Conservation (phyloP, 2,113 vertebrate genomes). For the Symphodus melops region DNA sequence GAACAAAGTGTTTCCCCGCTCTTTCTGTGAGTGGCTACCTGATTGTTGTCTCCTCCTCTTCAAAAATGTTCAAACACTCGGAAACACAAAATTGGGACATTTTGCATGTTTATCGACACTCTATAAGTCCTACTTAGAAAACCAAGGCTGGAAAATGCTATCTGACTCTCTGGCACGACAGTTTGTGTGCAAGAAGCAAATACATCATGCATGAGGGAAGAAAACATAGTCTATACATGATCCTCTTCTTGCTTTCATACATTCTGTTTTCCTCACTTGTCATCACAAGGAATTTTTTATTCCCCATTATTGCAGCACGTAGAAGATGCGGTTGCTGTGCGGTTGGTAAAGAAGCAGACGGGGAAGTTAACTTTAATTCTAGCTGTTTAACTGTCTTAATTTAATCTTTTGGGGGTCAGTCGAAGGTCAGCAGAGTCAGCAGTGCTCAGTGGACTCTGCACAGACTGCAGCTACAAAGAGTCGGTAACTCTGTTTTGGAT, state of each 20-base stretch:
- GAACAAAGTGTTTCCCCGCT: constrained; percentile 30
- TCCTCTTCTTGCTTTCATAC: neutral
- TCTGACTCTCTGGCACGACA: constrained; percentile 5
- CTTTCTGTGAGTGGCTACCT: constrained; percentile 17
- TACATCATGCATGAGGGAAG: constrained; percentile 50
- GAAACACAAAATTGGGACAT: neutral
- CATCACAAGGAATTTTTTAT: neutral
- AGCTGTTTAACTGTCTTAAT: neutral
- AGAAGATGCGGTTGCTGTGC: neutral
- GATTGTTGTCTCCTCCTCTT: constrained; percentile 26
- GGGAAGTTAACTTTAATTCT: neutral
- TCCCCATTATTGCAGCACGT: neutral
- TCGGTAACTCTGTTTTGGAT: constrained; percentile 26
- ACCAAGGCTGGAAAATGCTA: constrained; percentile 10
- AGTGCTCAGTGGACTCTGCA: neutral
- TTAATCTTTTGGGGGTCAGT: constrained; percentile 14
- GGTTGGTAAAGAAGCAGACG: neutral
- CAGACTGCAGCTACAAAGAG: constrained; percentile 3
- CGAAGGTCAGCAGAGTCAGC: constrained; percentile 11
- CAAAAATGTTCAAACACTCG: constrained; percentile 39
- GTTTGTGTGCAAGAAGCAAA: constrained; percentile 36
- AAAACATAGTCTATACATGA: neutral
- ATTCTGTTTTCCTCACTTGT: neutral
- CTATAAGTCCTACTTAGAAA: constrained; percentile 28
- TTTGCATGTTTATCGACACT: constrained; percentile 35